Evolutionary conservation across 2,113 vertebrate genomes (phyloP).

Genomic region (Chrysochloris asiatica): DNA sequence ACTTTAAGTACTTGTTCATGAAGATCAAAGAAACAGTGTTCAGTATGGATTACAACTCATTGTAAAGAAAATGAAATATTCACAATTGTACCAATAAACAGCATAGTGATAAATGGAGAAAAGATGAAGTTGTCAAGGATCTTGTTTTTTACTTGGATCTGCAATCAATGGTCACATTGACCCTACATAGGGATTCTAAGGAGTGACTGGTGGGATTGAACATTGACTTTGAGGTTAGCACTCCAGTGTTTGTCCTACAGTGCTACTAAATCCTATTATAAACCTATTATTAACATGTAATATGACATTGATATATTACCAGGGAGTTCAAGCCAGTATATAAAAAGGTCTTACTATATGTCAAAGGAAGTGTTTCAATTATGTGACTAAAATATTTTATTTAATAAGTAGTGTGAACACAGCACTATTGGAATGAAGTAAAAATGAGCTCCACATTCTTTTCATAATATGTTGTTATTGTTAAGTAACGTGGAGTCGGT

Average conservation of each 20-base stretch:
- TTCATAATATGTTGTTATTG: not conserved
- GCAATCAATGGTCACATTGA: no score
- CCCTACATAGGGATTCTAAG: no score
- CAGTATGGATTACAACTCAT: no score
- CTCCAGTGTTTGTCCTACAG: not conserved
- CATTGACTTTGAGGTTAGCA: no score
- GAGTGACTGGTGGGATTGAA: not conserved
- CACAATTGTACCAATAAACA: no score
- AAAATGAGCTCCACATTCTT: not conserved
- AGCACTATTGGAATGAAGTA: not conserved
- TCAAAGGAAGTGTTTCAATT: not conserved
- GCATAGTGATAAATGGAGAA: no score
- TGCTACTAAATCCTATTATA: not conserved
- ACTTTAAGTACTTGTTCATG: no score
- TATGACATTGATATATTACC: not conserved
- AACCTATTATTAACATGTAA: not conserved
- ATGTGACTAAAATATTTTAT: not conserved
- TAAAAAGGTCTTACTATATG: not conserved
- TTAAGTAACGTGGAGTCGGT: no score
- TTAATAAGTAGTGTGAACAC: constrained; percentile 21
- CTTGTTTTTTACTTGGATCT: no score
- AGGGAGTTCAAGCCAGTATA: not conserved
- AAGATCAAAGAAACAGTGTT: no score
- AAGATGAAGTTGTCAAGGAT: no score
- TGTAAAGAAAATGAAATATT: no score